These are phyloP conservation scores for Lissocephala sabroskyi DNA, from an alignment of 2,888 invertebrate species.

Conservation along the genomic window DNA sequence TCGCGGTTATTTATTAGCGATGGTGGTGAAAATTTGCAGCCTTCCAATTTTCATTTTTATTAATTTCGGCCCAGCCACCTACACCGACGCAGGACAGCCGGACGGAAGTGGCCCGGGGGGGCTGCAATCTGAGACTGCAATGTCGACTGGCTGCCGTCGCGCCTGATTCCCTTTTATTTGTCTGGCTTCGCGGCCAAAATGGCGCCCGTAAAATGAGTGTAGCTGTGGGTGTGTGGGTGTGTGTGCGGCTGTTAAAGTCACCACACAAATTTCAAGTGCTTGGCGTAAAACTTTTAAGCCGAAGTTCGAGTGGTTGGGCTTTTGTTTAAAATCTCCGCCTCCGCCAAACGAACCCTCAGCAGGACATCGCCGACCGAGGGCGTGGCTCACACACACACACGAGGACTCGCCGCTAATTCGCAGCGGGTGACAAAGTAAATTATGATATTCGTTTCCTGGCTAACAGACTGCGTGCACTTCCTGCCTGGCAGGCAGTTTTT, in stretches of 20 bases:
- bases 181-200: slow-evolving; percentile 24
- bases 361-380: slow-evolving; percentile 16
- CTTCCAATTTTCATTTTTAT: slow-evolving; percentile 61
- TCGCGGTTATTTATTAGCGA: slow-evolving; percentile 54
- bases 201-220: slow-evolving; percentile 10
- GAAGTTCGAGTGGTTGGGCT: slow-evolving; percentile 20
- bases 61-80: no score
- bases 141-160: slow-evolving; percentile 60
- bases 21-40: slow-evolving; percentile 47
- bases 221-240: background rate
- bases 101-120: no score
- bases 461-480: slow-evolving; percentile 64
- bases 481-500: slow-evolving; percentile 15
- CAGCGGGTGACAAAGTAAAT: slow-evolving; percentile 66
- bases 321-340: slow-evolving; percentile 56
- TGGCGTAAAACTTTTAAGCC: slow-evolving; percentile 45
- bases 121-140: slow-evolving; percentile 57
- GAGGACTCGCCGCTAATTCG: slow-evolving; percentile 49
- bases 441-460: slow-evolving; percentile 63
- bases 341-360: slow-evolving; percentile 22
- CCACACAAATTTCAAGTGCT: slow-evolving; percentile 50
- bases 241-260: slow-evolving; percentile 43
- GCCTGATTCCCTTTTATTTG: slow-evolving; percentile 24
- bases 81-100: no score
- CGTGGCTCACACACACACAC: slow-evolving; percentile 35